These are phyloP conservation scores for Tadarida brasiliensis DNA, from an alignment of 2,797 vertebrate genomes.

Conservation along the genomic window DNA sequence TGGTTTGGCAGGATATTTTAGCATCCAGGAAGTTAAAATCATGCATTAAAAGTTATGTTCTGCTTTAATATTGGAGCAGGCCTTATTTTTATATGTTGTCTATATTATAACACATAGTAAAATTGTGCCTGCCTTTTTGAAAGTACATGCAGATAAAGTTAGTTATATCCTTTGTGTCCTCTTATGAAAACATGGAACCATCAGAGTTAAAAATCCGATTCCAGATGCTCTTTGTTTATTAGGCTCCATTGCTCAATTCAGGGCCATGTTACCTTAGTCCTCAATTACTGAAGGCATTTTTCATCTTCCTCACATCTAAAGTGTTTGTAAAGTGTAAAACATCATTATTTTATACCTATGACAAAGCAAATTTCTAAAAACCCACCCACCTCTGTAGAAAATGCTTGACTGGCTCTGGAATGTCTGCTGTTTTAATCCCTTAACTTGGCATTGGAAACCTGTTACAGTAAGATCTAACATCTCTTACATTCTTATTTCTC, in stretches of 20 bases:
- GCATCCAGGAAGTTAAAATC: slow-evolving; percentile 11
- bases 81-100: background rate
- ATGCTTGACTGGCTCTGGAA: background rate
- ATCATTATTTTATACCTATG: background rate
- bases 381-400: background rate
- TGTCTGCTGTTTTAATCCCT: background rate
- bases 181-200: background rate
- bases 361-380: background rate
- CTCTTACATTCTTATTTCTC: background rate
- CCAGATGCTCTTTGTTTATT: background rate
- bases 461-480: background rate
- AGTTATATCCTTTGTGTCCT: background rate
- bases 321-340: background rate
- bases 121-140: background rate
- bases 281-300: background rate
- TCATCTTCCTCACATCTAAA: background rate
- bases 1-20: slow-evolving; percentile 52
- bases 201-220: background rate
- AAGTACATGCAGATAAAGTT: background rate
- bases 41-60: background rate
- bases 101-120: background rate
- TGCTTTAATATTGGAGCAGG: background rate
- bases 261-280: background rate
- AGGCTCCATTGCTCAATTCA: background rate
- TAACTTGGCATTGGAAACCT: background rate